Percentiles rank a stretch among this genome's conserved stretches.
phyloP scores from a whole-genome alignment of 2,797 vertebrate genomes.

The Perdix hodgsoniae region DNA sequence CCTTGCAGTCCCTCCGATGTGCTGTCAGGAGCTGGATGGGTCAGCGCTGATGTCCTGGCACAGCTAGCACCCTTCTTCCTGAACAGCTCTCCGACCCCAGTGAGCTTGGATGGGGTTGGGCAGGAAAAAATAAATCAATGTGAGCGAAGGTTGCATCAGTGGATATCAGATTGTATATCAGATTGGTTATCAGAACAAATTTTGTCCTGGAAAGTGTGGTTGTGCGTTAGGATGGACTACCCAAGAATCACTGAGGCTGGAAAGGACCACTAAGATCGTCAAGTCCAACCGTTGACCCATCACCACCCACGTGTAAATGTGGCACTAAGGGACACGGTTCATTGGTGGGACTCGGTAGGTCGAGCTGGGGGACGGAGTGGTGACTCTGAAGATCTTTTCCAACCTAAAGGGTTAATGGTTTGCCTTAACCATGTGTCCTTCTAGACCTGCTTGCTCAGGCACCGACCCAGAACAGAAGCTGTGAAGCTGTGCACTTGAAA shows the following conservation, averaged over 20 bases:
- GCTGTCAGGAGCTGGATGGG: accelerated
- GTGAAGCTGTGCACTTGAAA: not conserved
- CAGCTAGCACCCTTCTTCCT: not conserved
- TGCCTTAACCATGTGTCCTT: accelerated
- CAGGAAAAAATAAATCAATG: too few relatives aligned
- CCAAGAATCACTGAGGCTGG: not conserved
- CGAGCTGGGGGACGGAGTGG: not conserved
- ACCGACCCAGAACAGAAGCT: not conserved
- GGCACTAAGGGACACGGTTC: not conserved
- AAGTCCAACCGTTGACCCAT: too few relatives aligned
- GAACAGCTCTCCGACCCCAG: accelerated
- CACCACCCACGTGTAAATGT: not conserved
- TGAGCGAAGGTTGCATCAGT: not conserved
- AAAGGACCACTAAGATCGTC: too few relatives aligned
- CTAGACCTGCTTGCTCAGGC: accelerated
- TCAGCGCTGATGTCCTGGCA: too few relatives aligned
- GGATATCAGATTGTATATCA: not conserved
- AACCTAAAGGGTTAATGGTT: not conserved
- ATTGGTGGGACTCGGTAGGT: not conserved
- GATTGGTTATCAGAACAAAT: not conserved
- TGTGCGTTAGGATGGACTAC: not conserved
- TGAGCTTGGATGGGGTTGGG: not conserved
- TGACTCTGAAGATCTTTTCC: not conserved
- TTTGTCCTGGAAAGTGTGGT: not conserved
- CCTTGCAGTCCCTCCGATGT: not conserved